Evolutionary conservation across 2,113 vertebrate genomes (phyloP).

Genomic region (Antigone vipio): DNA sequence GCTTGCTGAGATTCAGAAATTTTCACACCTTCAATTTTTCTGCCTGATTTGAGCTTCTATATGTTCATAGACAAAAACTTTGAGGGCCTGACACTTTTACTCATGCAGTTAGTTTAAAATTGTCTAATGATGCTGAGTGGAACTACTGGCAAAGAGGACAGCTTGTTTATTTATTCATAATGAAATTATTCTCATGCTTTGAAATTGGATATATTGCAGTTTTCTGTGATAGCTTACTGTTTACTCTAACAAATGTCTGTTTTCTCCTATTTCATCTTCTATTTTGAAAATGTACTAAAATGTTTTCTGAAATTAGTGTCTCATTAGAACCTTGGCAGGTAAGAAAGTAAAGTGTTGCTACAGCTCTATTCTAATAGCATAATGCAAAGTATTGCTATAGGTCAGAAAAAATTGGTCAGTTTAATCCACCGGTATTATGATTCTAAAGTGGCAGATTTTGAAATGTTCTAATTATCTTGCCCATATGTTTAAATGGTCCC

Average conservation of each 20-base stretch:
- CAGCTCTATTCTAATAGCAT: not conserved
- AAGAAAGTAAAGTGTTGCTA: not conserved
- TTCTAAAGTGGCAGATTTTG: not conserved
- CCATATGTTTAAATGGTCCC: slow-evolving; percentile 28
- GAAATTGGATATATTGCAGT: not conserved
- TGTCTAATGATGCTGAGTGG: not conserved
- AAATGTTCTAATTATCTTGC: slow-evolving; percentile 24
- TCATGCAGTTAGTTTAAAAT: not conserved
- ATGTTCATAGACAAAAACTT: not conserved
- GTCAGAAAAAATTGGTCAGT: not conserved
- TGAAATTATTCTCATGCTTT: not conserved
- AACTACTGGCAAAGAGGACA: slow-evolving; percentile 3
- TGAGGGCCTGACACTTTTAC: not conserved
- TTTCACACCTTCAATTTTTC: not conserved
- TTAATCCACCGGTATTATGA: not conserved
- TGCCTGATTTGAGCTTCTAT: not conserved
- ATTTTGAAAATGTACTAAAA: not conserved
- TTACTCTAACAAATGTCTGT: not conserved
- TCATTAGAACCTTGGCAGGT: slow-evolving; percentile 24
- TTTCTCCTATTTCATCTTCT: not conserved
- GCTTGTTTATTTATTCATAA: slow-evolving; percentile 20
- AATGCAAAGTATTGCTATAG: not conserved
- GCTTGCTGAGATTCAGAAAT: not conserved
- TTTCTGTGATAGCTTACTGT: not conserved
- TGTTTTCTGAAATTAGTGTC: slow-evolving; percentile 19